Evolutionary conservation across 2,113 vertebrate species (phyloP), one percentile per base, ranked within the genome.

Genomic region (Anguilla japonica): DNA sequence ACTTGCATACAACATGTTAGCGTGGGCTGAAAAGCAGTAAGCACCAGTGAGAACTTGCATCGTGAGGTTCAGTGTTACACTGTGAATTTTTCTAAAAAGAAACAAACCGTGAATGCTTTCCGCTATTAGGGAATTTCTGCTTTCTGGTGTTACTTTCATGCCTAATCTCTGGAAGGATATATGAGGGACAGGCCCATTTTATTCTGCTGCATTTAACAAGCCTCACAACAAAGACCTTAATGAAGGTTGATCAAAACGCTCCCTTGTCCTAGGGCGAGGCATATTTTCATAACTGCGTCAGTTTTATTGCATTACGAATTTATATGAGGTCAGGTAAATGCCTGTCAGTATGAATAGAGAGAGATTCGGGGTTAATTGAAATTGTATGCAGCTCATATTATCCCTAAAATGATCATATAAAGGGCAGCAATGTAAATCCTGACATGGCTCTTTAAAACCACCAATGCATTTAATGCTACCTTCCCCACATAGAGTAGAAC

Each of bases 201-300:
- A 39, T 39, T 40, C 41, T 63, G 53, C 34, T 20, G 67, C n/a
- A 40, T 84, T 41, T 84, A 20, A 84, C 29, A 84, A 26, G 34
- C n/a, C 8, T 40, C 39, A 41, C 39, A 63, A 63, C 15, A 41
- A n/a, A 40, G 5, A 20, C 57, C 67, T 81, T n/a, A 22, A 46
- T 34, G 60, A 63, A 84, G 57, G 83, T 41, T 84, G 83, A n/a
- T 82, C 81, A 82, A 50, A 82, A 53, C 20, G 29, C n/a, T 40
- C 67, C 67, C 39, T 83, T 81, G 20, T 67, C 53, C 57, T 63
- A 11, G 39, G 83, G 83, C 56, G 40, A 40, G 39, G 34, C 39
- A 67, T 82, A 82, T 63, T 63, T 60, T 84, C 34, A 63, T 84
- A 63, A 84, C 57, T 50, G 40, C 40, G 57, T 84, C 53, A 84